These are phyloP conservation scores for Umimayanthus kanabou DNA, from an alignment of 92 coral and sea anemone genomes.

Conservation along the genomic window DNA sequence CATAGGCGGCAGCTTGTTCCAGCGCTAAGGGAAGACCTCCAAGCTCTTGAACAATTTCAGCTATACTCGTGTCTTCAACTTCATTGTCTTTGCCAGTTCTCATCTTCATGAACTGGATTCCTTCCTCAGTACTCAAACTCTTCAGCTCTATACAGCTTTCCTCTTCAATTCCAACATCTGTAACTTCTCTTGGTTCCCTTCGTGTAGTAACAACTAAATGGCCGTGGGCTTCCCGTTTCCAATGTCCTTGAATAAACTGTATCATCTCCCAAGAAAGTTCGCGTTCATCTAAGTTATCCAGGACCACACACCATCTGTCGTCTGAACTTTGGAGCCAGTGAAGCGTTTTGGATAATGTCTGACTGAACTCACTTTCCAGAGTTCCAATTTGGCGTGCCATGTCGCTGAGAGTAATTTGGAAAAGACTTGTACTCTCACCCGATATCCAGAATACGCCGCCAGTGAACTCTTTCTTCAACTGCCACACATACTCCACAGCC, in stretches of 20 bases:
- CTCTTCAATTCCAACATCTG: conserved; percentile 56
- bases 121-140: conserved; percentile 59
- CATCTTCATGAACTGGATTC: conserved; percentile 55
- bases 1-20: conserved; percentile 92
- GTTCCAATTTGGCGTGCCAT: conserved; percentile 74
- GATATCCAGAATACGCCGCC: conserved; percentile 93
- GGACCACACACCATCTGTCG: conserved; percentile 66
- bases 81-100: conserved; percentile 42
- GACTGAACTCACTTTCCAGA: conserved; percentile 52
- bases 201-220: conserved; percentile 80
- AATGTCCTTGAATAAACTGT: conserved; percentile 66
- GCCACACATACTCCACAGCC: conserved; percentile 75
- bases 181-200: conserved; percentile 59
- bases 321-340: conserved; percentile 49
- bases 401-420: conserved; percentile 67
- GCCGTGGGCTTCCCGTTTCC: conserved; percentile 69
- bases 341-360: conserved; percentile 64
- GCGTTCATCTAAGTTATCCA: conserved; percentile 78
- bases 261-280: conserved; percentile 66
- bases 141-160: conserved; percentile 59
- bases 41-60: conserved; percentile 63
- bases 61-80: conserved; percentile 22
- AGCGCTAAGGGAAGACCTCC: conserved; percentile 86
- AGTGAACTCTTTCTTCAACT: conserved; percentile 51
- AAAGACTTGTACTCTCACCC: conserved; percentile 67